A percentile compares a stretch with the other conserved stretches of the same genome.
These are phyloP conservation scores for Leucopternis melanops DNA, from an alignment of 2,113 vertebrate genomes.

Conservation along the genomic window DNA sequence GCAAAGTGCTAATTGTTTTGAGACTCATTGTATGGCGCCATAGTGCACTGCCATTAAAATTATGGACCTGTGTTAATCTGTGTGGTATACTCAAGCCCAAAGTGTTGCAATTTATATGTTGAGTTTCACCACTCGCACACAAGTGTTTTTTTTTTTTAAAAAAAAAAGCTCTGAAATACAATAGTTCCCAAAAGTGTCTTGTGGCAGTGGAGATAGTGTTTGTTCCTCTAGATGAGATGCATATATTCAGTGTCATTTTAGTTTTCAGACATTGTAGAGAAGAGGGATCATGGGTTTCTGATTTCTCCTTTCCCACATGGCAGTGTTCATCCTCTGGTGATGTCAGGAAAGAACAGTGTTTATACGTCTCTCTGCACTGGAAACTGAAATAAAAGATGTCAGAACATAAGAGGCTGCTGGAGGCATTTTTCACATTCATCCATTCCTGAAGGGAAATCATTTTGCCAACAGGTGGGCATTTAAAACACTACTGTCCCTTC, in stretches of 20 bases:
- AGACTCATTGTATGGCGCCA: not conserved
- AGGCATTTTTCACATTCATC: not conserved
- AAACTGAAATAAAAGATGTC: not conserved
- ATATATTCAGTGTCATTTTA: not conserved
- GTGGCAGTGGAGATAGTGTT: not conserved
- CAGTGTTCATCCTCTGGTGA: not conserved
- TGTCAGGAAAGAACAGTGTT: not conserved
- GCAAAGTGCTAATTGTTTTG: not conserved
- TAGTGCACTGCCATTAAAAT: not conserved
- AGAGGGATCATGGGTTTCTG: not conserved
- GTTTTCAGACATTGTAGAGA: not conserved
- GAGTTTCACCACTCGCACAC: not conserved
- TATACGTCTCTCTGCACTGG: not conserved
- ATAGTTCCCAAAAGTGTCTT: not conserved
- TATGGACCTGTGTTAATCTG: not conserved
- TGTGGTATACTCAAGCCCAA: not conserved
- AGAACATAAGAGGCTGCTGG: not conserved
- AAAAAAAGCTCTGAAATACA: not conserved
- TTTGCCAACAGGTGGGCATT: not conserved
- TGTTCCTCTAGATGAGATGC: not conserved
- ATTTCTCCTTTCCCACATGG: not conserved
- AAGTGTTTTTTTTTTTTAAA: not conserved
- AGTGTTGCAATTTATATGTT: not conserved
- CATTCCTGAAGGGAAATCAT: not conserved
- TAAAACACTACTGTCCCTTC: not conserved